Evolutionary conservation across 1,140 invertebrate genomes (phyloP).

Genomic region (Drosophila bipectinata): DNA sequence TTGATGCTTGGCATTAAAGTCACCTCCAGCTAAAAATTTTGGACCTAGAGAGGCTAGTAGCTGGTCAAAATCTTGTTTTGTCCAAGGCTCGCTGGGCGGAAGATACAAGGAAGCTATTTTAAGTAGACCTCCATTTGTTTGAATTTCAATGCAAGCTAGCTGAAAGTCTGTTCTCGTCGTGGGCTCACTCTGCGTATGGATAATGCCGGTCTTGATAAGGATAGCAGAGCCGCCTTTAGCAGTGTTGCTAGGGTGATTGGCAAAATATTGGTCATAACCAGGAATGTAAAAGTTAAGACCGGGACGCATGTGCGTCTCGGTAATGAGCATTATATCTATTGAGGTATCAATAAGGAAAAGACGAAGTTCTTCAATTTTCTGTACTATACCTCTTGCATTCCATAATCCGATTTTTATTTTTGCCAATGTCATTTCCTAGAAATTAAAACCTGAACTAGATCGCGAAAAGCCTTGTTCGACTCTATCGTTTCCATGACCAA

Average conservation of each 20-base stretch:
- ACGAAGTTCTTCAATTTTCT: neutral
- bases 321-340: conserved; percentile 1
- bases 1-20: no score
- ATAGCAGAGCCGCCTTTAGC: no score
- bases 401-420: no score
- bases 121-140: conserved; percentile 6
- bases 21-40: no score
- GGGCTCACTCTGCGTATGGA: no score
- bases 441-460: conserved; percentile 4
- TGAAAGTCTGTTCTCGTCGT: neutral
- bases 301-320: neutral
- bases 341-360: neutral
- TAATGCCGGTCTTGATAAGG: no score
- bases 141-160: neutral
- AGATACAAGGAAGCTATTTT: conserved; percentile 9
- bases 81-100: conserved; percentile 7
- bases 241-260: no score
- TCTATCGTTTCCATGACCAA: neutral
- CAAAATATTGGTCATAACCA: no score
- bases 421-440: no score
- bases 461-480: conserved; percentile 20
- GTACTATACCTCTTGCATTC: neutral
- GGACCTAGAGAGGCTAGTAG: neutral
- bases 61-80: conserved; percentile 8
- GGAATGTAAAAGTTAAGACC: neutral